Percentiles rank a stretch among this genome's conserved stretches.
These are phyloP conservation scores for Nycticryphes semicollaris DNA, from an alignment of 2,113 vertebrate genomes.

Conservation along the genomic window DNA sequence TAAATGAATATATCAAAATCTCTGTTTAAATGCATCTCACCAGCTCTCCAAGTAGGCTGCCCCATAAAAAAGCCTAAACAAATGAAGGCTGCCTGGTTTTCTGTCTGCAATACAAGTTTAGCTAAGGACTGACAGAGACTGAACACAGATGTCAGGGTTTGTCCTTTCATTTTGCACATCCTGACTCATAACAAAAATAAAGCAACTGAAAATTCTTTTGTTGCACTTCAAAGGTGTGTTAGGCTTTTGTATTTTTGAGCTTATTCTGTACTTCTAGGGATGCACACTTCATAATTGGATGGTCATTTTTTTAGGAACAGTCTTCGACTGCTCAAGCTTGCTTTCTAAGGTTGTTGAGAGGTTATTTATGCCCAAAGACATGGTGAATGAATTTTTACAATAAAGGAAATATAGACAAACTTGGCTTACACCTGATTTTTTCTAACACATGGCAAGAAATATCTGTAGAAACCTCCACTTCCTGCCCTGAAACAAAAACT, in stretches of 20 bases:
- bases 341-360: background rate
- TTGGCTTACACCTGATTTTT: slow-evolving; percentile 56
- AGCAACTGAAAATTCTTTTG: background rate
- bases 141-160: background rate
- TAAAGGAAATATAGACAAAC: slow-evolving; percentile 46
- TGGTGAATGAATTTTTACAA: slow-evolving; percentile 22
- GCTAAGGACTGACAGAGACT: background rate
- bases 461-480: background rate
- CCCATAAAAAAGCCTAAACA: background rate
- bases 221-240: background rate
- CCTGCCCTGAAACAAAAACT: slow-evolving; percentile 56
- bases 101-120: background rate
- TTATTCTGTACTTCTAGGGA: background rate
- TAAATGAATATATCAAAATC: background rate
- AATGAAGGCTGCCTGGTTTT: background rate
- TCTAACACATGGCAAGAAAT: background rate
- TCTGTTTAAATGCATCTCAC: background rate
- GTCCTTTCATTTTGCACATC: background rate
- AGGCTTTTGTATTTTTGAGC: background rate
- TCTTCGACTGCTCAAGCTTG: background rate
- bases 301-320: background rate
- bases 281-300: background rate
- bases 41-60: background rate
- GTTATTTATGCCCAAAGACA: background rate
- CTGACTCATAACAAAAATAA: background rate